Conservation (phyloP, 2,113 vertebrate species). For the Pseudorectes ferrugineus region DNA sequence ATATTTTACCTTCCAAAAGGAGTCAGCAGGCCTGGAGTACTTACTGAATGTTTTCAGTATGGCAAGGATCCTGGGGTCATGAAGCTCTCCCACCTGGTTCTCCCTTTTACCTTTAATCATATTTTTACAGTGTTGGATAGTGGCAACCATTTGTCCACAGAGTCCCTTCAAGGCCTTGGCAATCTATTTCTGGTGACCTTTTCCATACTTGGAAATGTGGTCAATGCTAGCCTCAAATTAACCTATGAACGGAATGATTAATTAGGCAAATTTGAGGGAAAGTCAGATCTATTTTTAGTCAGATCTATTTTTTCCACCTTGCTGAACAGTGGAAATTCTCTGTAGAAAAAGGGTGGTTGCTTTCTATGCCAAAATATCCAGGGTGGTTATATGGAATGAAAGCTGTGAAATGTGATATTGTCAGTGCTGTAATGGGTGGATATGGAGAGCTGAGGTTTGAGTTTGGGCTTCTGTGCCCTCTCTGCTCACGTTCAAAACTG, state of each 20-base stretch:
- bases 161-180: neutral
- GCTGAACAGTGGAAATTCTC: neutral
- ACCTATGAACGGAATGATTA: neutral
- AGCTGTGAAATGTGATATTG: neutral
- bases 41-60: neutral
- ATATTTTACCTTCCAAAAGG: neutral
- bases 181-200: constrained; percentile 31
- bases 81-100: neutral
- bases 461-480: neutral
- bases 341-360: neutral
- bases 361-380: neutral
- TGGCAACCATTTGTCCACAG: neutral
- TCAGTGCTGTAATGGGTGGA: neutral
- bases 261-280: constrained; percentile 18
- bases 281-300: neutral
- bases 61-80: neutral
- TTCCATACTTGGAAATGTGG: neutral
- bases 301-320: neutral
- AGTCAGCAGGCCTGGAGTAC: neutral
- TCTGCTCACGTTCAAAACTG: neutral
- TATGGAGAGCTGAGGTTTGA: neutral
- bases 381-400: neutral
- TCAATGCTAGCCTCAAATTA: neutral
- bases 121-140: neutral
- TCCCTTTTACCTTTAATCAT: neutral